Conservation (phyloP, 2,113 vertebrate genomes). For the Ginglymostoma cirratum region DNA sequence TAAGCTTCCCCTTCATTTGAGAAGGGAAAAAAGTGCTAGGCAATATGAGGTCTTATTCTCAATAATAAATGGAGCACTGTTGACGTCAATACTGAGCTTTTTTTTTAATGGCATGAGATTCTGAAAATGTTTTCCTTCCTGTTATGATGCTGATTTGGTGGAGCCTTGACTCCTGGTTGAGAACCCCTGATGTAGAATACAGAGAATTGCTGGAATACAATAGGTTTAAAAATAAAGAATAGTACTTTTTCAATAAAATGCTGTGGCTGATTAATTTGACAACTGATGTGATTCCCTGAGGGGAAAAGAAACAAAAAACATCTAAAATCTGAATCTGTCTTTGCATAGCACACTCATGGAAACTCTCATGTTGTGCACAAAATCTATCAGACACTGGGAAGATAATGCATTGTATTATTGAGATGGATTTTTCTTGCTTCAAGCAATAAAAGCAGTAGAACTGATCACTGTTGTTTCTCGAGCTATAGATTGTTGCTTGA, state of each 20-base stretch:
- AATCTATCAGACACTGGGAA: not conserved
- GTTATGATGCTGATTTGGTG: not conserved
- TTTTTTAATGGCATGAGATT: not conserved
- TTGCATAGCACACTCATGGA: not conserved
- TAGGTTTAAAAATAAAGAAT: not conserved
- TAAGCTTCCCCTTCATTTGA: no score
- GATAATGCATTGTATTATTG: constrained; percentile 23
- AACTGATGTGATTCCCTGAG: not conserved
- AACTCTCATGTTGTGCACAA: not conserved
- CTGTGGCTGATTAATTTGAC: not conserved
- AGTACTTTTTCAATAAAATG: constrained; percentile 12
- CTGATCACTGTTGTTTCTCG: constrained; percentile 12
- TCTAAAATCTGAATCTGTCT: constrained; percentile 12
- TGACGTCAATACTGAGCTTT: not conserved
- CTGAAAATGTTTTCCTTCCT: not conserved
- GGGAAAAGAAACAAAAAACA: not conserved
- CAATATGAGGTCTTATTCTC: no score
- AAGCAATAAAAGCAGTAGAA: constrained; percentile 1
- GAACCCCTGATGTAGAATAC: not conserved
- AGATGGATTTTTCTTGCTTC: constrained; percentile 26
- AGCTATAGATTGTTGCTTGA: constrained; percentile 17
- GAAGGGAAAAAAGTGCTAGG: no score
- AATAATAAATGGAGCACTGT: no score
- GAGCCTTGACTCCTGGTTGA: not conserved
- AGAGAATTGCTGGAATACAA: not conserved